A percentile compares a stretch with the other conserved stretches of the same genome.
These are phyloP conservation scores for Oryzias sinensis DNA, from an alignment of 2,797 vertebrate species.

Conservation along the genomic window DNA sequence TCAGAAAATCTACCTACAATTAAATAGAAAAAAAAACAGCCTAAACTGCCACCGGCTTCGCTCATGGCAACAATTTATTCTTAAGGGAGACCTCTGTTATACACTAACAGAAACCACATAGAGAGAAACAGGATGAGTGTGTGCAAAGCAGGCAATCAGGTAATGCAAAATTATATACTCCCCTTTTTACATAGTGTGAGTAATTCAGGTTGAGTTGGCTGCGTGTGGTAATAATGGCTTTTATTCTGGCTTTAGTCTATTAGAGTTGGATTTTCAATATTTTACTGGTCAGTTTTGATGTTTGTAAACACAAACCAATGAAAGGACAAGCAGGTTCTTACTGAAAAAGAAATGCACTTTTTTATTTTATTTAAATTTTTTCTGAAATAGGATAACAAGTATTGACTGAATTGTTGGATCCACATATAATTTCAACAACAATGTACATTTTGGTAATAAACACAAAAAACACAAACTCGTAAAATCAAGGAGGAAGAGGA, in stretches of 20 bases:
- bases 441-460: constrained; percentile 17
- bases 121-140: constrained; percentile 14
- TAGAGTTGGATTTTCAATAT: constrained; percentile 8
- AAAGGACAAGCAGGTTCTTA: no score
- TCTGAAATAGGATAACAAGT: background rate
- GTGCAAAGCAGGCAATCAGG: constrained; percentile 22
- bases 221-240: constrained; percentile 44
- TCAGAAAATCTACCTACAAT: constrained; percentile 13
- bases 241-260: constrained; percentile 36
- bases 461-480: constrained; percentile 20
- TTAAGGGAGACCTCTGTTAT: constrained; percentile 18
- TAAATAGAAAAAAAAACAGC: constrained; percentile 19
- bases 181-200: constrained; percentile 18
- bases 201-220: constrained; percentile 23
- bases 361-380: background rate
- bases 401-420: constrained; percentile 2
- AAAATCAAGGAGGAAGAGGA: constrained; percentile 17
- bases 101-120: constrained; percentile 32
- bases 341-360: background rate
- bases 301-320: no score
- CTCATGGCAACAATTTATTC: constrained; percentile 40
- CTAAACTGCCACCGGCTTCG: constrained; percentile 31
- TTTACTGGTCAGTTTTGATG: no score
- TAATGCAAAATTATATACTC: constrained; percentile 18
- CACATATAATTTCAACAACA: constrained; percentile 22